Percentiles rank a stretch among this genome's conserved stretches.
phyloP scores from a whole-genome alignment of 2,113 vertebrate species.

The Myiozetetes cayanensis region DNA sequence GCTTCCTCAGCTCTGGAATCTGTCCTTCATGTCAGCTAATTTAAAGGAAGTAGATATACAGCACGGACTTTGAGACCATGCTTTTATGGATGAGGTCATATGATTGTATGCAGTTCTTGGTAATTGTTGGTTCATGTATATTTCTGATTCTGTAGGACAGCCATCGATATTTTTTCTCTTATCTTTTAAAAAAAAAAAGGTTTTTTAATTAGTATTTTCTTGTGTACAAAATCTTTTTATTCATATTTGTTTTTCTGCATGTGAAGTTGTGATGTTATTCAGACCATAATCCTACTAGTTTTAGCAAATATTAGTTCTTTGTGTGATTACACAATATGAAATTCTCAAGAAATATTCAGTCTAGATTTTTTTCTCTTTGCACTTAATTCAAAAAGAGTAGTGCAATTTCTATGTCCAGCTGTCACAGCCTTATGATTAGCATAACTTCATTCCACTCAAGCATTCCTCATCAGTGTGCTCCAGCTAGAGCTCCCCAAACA shows the following conservation, averaged over 20 bases:
- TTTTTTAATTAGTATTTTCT: neutral
- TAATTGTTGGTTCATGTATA: neutral
- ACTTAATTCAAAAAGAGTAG: neutral
- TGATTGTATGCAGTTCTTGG: neutral
- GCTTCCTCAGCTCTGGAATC: neutral
- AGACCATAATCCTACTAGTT: neutral
- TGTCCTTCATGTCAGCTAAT: neutral
- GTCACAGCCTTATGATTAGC: slow-evolving; percentile 20
- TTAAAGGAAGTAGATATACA: neutral
- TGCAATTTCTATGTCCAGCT: neutral
- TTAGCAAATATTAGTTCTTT: neutral
- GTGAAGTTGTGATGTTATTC: neutral
- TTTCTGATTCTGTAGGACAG: neutral
- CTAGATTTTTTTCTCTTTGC: neutral
- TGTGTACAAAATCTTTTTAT: neutral
- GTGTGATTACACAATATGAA: neutral
- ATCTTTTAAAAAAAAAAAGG: neutral
- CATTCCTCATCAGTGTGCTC: neutral
- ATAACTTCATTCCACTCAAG: neutral
- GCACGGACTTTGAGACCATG: neutral
- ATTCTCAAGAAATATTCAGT: slow-evolving; percentile 6
- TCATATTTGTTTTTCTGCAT: neutral
- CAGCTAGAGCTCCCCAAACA: neutral
- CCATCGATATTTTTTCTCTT: neutral
- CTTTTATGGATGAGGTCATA: neutral